Percentiles rank a stretch among this genome's conserved stretches.
phyloP scores from a whole-genome alignment of 2,888 invertebrate genomes.

The Spodoptera picta region DNA sequence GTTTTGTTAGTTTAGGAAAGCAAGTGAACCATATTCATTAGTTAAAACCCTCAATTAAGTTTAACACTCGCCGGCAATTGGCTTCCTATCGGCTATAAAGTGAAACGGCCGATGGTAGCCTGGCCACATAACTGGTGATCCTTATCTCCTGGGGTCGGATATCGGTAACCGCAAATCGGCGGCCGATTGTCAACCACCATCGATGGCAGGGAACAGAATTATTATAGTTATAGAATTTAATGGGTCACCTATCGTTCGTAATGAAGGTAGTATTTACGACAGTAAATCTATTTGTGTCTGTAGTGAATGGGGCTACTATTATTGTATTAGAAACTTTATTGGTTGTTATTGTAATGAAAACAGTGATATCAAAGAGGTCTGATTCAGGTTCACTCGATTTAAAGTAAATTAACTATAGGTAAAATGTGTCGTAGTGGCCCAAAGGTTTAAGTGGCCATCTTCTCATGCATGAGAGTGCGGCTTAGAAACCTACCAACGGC shows the following conservation, averaged over 20 bases:
- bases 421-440: no score
- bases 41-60: conserved; percentile 44
- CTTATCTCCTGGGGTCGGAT: conserved; percentile 51
- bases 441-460: no score
- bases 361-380: not conserved
- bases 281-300: conserved; percentile 8
- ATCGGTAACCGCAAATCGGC: conserved; percentile 62
- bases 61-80: conserved; percentile 47
- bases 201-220: conserved; percentile 37
- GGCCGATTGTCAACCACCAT: conserved; percentile 55
- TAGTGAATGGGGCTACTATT: not conserved
- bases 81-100: conserved; percentile 52
- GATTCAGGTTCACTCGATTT: no score
- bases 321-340: no score
- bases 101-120: conserved; percentile 39
- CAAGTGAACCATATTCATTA: conserved; percentile 30
- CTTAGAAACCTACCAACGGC: no score
- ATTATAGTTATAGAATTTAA: conserved; percentile 42
- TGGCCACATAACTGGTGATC: conserved; percentile 51
- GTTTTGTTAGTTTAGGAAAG: conserved; percentile 7
- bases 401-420: no score
- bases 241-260: conserved; percentile 13
- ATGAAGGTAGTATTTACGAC: conserved; percentile 21
- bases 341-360: no score
- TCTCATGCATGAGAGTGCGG: no score